Percentiles rank a stretch among this genome's conserved stretches.
phyloP scores from a whole-genome alignment of 2,888 invertebrate genomes.

The Leucophenga maculata region DNA sequence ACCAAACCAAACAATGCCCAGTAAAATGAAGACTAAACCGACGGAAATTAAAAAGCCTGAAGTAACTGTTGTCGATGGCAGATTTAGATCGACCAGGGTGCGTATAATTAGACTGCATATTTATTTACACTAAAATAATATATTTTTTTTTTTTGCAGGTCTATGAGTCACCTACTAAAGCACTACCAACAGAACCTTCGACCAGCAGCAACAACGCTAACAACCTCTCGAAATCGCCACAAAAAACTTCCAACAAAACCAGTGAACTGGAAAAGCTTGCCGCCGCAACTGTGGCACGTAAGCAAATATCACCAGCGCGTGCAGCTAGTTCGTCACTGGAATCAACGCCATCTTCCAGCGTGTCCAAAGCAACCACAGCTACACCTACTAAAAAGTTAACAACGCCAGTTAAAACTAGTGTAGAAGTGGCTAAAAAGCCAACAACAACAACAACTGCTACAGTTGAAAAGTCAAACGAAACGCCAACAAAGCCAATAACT shows the following conservation, averaged over 20 bases:
- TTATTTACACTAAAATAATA: neutral
- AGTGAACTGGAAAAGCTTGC: conserved; percentile 55
- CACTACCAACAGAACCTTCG: neutral
- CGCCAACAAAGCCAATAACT: neutral
- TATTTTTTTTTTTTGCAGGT: conserved; percentile 16
- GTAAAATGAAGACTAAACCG: conserved; percentile 47
- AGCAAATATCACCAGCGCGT: conserved; percentile 38
- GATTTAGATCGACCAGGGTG: conserved; percentile 38
- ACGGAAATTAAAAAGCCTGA: conserved; percentile 51
- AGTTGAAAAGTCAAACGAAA: neutral
- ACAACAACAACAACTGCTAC: neutral
- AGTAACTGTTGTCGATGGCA: conserved; percentile 22
- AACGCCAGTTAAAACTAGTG: neutral
- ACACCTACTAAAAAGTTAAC: conserved; percentile 18
- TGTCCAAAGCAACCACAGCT: conserved; percentile 7
- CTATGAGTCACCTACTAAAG: conserved; percentile 17
- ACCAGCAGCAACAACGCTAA: conserved; percentile 2
- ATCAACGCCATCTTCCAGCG: conserved; percentile 13
- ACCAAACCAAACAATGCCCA: neutral
- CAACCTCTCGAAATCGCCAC: conserved; percentile 18
- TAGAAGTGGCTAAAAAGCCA: neutral
- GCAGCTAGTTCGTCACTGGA: conserved; percentile 17
- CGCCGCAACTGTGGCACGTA: conserved; percentile 35
- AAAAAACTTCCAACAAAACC: conserved; percentile 24
- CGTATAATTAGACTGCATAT: neutral